phyloP scores from a whole-genome alignment of 2,888 invertebrate species.

The Brenthis daphne region DNA sequence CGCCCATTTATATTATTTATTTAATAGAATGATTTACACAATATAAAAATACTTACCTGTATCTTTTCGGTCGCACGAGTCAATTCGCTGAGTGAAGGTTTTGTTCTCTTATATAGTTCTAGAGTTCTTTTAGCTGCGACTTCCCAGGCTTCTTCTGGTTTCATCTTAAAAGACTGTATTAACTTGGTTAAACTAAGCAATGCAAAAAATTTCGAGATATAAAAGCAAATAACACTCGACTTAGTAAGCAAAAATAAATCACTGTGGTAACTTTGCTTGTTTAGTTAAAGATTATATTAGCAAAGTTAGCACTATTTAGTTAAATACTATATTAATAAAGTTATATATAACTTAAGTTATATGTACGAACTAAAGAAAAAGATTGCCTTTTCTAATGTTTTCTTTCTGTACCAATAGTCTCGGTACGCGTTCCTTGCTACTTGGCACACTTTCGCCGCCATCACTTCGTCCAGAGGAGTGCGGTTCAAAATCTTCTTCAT shows the following conservation, averaged over 20 bases:
- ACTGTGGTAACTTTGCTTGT: too few species aligned
- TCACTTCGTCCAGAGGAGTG: constrained; percentile 58
- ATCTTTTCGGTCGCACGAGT: constrained; percentile 64
- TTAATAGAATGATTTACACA: too few species aligned
- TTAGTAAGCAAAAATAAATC: too few species aligned
- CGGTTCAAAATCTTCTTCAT: constrained; percentile 58
- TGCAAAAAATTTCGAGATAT: too few species aligned
- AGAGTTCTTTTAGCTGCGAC: constrained; percentile 67
- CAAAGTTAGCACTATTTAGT: too few species aligned
- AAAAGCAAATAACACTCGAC: too few species aligned
- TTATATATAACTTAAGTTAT: background rate
- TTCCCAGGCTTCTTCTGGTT: constrained; percentile 67
- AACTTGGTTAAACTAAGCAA: too few species aligned
- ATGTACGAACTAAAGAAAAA: background rate
- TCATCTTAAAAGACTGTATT: constrained; percentile 50
- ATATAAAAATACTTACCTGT: constrained; percentile 50
- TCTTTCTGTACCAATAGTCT: constrained; percentile 72
- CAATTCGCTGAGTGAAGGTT: constrained; percentile 63
- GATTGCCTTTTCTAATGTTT: constrained; percentile 50
- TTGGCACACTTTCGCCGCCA: constrained; percentile 64
- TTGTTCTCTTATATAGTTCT: constrained; percentile 66
- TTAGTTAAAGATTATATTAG: too few species aligned
- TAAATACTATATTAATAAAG: too few species aligned
- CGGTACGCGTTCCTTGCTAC: constrained; percentile 66
- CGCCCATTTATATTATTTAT: too few species aligned